Base-by-base conservation (phyloP, 2,888 invertebrate genomes). In the Microctonus brassicae region DNA sequence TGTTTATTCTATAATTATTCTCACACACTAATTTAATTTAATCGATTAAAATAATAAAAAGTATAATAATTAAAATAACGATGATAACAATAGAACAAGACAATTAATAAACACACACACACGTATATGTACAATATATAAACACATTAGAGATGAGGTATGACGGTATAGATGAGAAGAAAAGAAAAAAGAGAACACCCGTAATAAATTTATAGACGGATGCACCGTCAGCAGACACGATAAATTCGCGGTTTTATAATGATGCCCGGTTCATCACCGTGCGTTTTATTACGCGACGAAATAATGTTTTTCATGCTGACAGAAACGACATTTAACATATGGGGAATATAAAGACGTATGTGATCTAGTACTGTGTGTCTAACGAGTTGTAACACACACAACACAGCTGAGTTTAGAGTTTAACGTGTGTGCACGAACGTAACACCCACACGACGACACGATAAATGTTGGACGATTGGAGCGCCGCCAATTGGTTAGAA, bases 271-370 rank as follows among this genome's bases (percentile, higher is more conserved):
- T 29, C 26, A 42, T 55, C 22, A 61, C 58, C 52, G 22, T 36
- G 22, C 13, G 60, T 52, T 70, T 55, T 66, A 42, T 26, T 66
- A 17, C 66, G 29, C 62, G 39, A 53, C 61, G 39, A 20, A 39
- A 26, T 53, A 39, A 61, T 39, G n/a, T n/a, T n/a, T 53, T 34
- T 66, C 71, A 71, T 71, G 53, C 66, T 71, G 62, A 22, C 39
- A 39, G 17, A 62, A 71, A 64, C 39, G 20, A 36, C 55, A 57
- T 58, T 39, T 66, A 66, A 39, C 39, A 13, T 66, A 33, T 55
- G 17, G 34, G 47, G 39, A n/a, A n/a, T n/a, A 39, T 47, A 2
- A n/a, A 47, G 24, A 63, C 33, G 10, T 22, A 64, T 13, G 26
- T 11, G 57, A 24, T 20, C 13, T 33, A 2, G 29, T 39, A n/a